Conservation (phyloP, 2,797 vertebrate species). For the Parauchenoglanis ngamensis region DNA sequence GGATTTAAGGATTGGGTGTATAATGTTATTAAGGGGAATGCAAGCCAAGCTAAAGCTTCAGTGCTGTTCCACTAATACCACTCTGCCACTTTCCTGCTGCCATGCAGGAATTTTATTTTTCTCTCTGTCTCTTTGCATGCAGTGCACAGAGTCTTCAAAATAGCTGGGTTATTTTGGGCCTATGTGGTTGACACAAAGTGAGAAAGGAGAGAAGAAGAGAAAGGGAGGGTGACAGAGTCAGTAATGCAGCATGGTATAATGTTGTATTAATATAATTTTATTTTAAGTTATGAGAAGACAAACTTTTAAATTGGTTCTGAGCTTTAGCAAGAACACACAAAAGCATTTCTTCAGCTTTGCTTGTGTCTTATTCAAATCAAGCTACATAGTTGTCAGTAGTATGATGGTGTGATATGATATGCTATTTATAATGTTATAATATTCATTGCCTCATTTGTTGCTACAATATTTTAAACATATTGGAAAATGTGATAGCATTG, state of each 20-base stretch:
- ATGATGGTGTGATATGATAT: background rate
- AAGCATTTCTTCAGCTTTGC: constrained; percentile 52
- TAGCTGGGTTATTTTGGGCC: constrained; percentile 37
- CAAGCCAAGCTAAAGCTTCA: constrained; percentile 48
- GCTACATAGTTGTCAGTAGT: background rate
- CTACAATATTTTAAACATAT: background rate
- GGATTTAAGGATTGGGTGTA: constrained; percentile 60
- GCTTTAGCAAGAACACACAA: constrained; percentile 60
- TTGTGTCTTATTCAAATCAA: background rate
- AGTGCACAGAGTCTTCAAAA: constrained; percentile 45
- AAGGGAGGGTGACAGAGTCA: background rate
- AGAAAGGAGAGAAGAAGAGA: constrained; percentile 14
- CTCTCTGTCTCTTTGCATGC: constrained; percentile 44
- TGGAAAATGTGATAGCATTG: background rate
- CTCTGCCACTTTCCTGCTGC: constrained; percentile 43
- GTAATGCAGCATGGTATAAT: background rate
- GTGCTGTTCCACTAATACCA: constrained; percentile 53
- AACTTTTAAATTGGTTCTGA: constrained; percentile 39
- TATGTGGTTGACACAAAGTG: constrained; percentile 24
- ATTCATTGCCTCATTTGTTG: background rate
- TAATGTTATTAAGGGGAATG: constrained; percentile 53
- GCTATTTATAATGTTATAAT: background rate
- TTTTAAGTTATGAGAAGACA: background rate
- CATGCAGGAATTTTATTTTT: constrained; percentile 27
- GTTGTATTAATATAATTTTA: constrained; percentile 10